These are phyloP conservation scores for Takifugu bimaculatus DNA, from an alignment of 2,113 vertebrate genomes.

Conservation along the genomic window DNA sequence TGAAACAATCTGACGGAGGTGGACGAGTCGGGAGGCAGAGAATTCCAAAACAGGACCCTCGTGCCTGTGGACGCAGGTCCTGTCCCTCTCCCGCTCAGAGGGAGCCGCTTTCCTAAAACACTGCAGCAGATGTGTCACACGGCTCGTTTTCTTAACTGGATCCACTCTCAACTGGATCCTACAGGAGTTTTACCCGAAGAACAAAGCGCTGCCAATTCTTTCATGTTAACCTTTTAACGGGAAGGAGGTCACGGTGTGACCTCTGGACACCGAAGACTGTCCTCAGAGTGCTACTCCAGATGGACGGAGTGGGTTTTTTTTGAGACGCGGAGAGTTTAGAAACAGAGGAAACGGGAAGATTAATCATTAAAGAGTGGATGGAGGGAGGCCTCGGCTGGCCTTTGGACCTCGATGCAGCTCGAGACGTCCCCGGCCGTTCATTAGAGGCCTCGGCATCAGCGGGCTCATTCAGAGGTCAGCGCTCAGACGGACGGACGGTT, in stretches of 20 bases:
- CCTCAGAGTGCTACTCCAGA: slow-evolving; percentile 34
- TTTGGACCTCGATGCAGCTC: slow-evolving; percentile 38
- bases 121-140: slow-evolving; percentile 46
- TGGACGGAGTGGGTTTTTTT: not conserved
- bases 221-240: slow-evolving; percentile 32
- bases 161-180: slow-evolving; percentile 9
- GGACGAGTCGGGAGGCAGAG: slow-evolving; percentile 24
- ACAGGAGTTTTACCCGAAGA: slow-evolving; percentile 25
- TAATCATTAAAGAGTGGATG: slow-evolving; percentile 39
- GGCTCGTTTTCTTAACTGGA: slow-evolving; percentile 38
- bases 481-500: slow-evolving; percentile 36
- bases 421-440: slow-evolving; percentile 44
- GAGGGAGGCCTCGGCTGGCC: slow-evolving; percentile 35
- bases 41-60: slow-evolving; percentile 14
- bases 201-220: slow-evolving; percentile 20
- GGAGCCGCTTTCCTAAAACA: slow-evolving; percentile 21
- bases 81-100: slow-evolving; percentile 24
- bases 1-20: not conserved
- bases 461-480: slow-evolving; percentile 58
- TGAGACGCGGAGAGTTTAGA: slow-evolving; percentile 16
- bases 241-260: slow-evolving; percentile 24
- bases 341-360: slow-evolving; percentile 11
- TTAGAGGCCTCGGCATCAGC: slow-evolving; percentile 43
- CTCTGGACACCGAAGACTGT: slow-evolving; percentile 18
- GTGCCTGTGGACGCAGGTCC: slow-evolving; percentile 6